A percentile compares a stretch with the other conserved stretches of the same genome.
Conservation (phyloP, 2,113 vertebrate species). For the Microtus pennsylvanicus region DNA sequence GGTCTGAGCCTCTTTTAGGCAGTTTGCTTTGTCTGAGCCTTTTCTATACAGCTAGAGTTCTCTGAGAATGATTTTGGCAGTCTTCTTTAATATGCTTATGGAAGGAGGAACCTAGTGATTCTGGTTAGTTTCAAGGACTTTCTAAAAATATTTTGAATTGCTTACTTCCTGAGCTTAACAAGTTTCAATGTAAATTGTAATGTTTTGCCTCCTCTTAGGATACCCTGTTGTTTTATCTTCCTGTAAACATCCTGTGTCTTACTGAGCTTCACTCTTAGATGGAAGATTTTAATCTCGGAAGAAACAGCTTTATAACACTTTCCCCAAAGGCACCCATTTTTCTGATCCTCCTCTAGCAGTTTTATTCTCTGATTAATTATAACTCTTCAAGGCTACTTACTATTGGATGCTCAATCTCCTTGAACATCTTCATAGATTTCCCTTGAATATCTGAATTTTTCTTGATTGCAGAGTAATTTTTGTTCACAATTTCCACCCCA, state of each 20-base stretch:
- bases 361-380: neutral
- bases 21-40: neutral
- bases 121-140: neutral
- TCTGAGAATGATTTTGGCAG: neutral
- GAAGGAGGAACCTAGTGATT: neutral
- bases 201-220: neutral
- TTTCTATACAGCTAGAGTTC: neutral
- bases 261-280: neutral
- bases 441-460: constrained; percentile 11
- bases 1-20: neutral
- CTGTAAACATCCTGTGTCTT: neutral
- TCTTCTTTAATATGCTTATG: neutral
- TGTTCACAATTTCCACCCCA: neutral
- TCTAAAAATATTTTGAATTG: neutral
- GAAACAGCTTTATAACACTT: neutral
- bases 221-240: neutral
- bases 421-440: neutral
- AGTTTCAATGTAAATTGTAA: neutral
- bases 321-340: neutral
- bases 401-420: neutral
- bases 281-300: neutral
- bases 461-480: constrained; percentile 11
- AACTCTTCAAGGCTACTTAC: neutral
- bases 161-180: neutral
- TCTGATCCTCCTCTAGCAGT: neutral